Evolutionary conservation across 2,888 invertebrate species (phyloP).

Genomic region (Stenichneumon culpator): DNA sequence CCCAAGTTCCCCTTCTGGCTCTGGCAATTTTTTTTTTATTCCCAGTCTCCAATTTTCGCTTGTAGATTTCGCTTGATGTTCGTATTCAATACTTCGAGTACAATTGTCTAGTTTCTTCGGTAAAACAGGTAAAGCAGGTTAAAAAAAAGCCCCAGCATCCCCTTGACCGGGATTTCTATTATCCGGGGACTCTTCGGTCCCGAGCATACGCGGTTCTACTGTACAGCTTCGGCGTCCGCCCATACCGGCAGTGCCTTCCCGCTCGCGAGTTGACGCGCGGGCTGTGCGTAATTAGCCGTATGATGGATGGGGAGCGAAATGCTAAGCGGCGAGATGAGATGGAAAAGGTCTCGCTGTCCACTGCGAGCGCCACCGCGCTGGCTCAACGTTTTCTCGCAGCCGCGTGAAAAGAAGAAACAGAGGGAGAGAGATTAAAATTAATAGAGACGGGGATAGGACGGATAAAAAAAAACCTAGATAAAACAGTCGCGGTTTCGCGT

Average conservation of each 20-base stretch:
- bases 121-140: no score
- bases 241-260: conserved; percentile 3
- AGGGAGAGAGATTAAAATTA: conserved; percentile 23
- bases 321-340: conserved; percentile 30
- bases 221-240: not conserved
- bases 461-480: conserved; percentile 60
- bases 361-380: not conserved
- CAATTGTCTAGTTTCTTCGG: no score
- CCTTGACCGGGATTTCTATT: no score
- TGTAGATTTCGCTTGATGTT: no score
- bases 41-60: no score
- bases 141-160: no score
- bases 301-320: conserved; percentile 43
- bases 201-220: not conserved
- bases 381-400: not conserved
- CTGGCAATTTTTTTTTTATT: no score
- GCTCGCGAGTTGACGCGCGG: conserved; percentile 9
- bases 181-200: not conserved
- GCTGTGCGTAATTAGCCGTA: conserved; percentile 40
- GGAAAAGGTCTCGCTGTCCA: conserved; percentile 21
- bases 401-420: not conserved
- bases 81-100: no score
- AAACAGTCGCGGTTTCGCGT: conserved; percentile 60
- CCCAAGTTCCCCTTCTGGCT: no score
- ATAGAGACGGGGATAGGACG: conserved; percentile 24